Evolutionary conservation across 2,113 vertebrate genomes (phyloP).

Genomic region (Callithrix jacchus): DNA sequence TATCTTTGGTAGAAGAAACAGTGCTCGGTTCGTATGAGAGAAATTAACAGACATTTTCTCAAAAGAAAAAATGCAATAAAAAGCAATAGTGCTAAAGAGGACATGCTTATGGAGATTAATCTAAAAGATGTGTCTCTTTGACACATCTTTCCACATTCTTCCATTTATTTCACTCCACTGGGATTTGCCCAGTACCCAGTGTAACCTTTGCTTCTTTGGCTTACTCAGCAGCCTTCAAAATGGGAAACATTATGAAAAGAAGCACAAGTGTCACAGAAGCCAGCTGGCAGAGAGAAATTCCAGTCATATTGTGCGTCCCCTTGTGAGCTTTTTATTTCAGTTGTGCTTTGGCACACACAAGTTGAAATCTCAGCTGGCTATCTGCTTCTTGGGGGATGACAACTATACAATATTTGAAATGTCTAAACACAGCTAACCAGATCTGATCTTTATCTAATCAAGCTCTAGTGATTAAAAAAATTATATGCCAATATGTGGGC

Average conservation of each 20-base stretch:
- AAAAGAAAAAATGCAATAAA: conserved; percentile 26
- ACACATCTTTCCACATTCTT: conserved; percentile 10
- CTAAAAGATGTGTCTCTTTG: not conserved
- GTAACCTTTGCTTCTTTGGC: conserved; percentile 64
- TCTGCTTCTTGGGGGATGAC: not conserved
- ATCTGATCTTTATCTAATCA: not conserved
- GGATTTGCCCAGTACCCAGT: conserved; percentile 19
- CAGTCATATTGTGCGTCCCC: not conserved
- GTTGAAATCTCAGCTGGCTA: conserved; percentile 37
- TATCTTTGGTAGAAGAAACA: conserved; percentile 42
- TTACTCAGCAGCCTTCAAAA: conserved; percentile 34
- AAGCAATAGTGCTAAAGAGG: not conserved
- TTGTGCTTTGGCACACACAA: conserved; percentile 55
- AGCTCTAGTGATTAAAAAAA: not conserved
- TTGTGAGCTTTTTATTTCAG: conserved; percentile 34
- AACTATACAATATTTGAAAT: not conserved
- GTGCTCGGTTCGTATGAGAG: not conserved
- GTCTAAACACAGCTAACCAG: not conserved
- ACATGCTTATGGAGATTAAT: not conserved
- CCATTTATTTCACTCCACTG: conserved; percentile 21
- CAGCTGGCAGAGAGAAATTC: conserved; percentile 60
- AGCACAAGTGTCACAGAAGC: conserved; percentile 26
- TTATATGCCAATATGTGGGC: not conserved
- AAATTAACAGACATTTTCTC: conserved; percentile 46
- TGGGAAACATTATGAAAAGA: conserved; percentile 50